Conservation (phyloP, 2,888 invertebrate species). For the Epinotia demarniana region DNA sequence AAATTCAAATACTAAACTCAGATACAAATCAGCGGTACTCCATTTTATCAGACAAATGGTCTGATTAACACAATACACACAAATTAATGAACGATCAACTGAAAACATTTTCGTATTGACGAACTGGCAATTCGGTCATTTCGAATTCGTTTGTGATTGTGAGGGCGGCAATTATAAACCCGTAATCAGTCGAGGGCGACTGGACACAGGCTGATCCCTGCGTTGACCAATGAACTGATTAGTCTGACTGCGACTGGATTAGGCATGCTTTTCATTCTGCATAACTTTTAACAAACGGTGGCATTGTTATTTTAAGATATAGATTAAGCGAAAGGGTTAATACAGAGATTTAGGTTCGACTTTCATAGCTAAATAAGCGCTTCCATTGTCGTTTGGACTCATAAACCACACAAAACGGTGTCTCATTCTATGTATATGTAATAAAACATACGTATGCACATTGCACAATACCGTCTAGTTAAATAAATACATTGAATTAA, state of each 20-base stretch:
- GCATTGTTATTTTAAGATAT: background rate
- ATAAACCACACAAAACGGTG: too few species aligned
- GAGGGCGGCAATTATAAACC: slow-evolving; percentile 79
- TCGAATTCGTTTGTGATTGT: slow-evolving; percentile 79
- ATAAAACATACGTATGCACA: too few species aligned
- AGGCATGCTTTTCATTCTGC: background rate
- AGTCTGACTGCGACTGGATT: slow-evolving; percentile 45
- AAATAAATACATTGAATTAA: too few species aligned
- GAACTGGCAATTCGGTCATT: slow-evolving; percentile 61
- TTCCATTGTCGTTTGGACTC: too few species aligned
- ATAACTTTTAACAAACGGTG: background rate
- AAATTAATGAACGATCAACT: slow-evolving; percentile 79
- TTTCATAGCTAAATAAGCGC: too few species aligned
- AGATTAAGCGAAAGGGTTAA: too few species aligned
- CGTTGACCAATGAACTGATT: slow-evolving; percentile 59
- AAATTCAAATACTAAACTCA: slow-evolving; percentile 48
- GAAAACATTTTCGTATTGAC: slow-evolving; percentile 75
- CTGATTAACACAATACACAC: slow-evolving; percentile 76
- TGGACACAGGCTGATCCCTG: slow-evolving; percentile 58
- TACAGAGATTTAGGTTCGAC: too few species aligned
- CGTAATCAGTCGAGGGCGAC: slow-evolving; percentile 73
- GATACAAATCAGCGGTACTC: slow-evolving; percentile 55
- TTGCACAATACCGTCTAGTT: too few species aligned
- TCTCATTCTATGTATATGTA: too few species aligned
- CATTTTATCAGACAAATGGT: slow-evolving; percentile 72